Evolutionary conservation across 1,140 invertebrate species (phyloP), one percentile per base, ranked within the genome.

Genomic region (Drosophila virilis): DNA sequence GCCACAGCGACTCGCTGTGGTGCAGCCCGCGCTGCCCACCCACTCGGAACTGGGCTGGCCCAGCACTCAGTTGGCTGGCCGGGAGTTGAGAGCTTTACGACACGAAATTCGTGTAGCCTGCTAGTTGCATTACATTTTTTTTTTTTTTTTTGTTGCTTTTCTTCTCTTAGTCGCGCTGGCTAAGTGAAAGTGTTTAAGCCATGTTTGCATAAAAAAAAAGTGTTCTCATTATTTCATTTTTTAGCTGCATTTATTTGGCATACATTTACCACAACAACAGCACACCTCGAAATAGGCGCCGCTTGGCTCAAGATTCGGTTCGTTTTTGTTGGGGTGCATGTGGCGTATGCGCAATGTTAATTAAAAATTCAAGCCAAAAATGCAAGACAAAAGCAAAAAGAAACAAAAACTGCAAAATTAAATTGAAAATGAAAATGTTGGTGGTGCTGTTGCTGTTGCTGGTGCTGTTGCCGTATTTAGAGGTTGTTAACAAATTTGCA

Each of bases 281-380:
- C 62, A 68, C 66, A 71, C 54, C 74, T 76, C 37, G 40, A 65
- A 58, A 51, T 13, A 50, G 54, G 54, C 46, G 54, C 65, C 58
- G 58, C 58, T 61, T 10, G 8, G 15, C 38, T 68, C 38, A 68
- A 68, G 70, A 60, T 52, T 32, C 33, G 50, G 15, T 62, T n/a
- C 12, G 42, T 22, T 42, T n/a, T 13, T n/a, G 48, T 42, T 40
- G 48, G 48, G 46, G 67, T 28, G 38, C 58, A 80, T 67, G 61
- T 58, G 71, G 76, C 76, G 78, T 80, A 80, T 80, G 78, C 78
- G 78, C 77, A 80, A 80, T 73, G 73, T 77, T 80, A 80, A 81
- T 77, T 77, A 76, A 81, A 71, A 81, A 81, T 80, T 80, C 78
- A 80, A 77, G 32, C 55, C 51, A 37, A 32, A 64, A 45, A 55